phyloP scores from a whole-genome alignment of 2,113 vertebrate species.

The Urocynchramus pylzowi region DNA sequence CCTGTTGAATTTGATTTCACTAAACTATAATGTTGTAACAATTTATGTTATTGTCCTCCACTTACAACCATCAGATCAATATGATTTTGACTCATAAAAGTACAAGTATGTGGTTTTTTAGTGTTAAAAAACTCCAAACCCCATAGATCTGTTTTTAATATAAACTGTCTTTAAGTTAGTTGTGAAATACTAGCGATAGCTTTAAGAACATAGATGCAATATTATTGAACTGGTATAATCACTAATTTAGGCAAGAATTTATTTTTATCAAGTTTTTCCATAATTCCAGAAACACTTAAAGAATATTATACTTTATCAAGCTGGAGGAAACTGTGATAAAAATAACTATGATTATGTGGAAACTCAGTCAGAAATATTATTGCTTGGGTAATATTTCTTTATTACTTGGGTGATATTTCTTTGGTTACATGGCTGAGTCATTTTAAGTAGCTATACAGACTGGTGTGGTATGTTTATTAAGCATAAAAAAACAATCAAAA shows the following conservation, averaged over 20 bases:
- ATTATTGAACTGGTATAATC: not conserved
- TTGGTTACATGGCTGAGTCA: not conserved
- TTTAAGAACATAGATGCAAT: not conserved
- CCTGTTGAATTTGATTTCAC: not conserved
- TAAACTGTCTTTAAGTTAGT: not conserved
- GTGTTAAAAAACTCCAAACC: fast-evolving
- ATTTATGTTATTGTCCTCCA: not conserved
- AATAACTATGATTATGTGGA: not conserved
- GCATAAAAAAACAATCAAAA: not conserved
- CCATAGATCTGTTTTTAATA: not conserved
- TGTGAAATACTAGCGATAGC: not conserved
- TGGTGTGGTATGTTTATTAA: not conserved
- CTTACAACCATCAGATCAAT: not conserved
- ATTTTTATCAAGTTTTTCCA: not conserved
- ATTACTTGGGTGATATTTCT: not conserved
- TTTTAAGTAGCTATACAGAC: not conserved
- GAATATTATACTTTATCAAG: not conserved
- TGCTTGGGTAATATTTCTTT: not conserved
- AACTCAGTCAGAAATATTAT: not conserved
- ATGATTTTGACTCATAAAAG: not conserved
- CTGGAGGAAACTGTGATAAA: not conserved
- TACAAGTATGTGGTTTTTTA: not conserved
- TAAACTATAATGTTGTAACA: not conserved
- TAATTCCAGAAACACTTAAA: not conserved
- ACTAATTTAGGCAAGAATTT: not conserved